phyloP scores from a whole-genome alignment of 2,113 vertebrate genomes.

The Danionella cerebrum region DNA sequence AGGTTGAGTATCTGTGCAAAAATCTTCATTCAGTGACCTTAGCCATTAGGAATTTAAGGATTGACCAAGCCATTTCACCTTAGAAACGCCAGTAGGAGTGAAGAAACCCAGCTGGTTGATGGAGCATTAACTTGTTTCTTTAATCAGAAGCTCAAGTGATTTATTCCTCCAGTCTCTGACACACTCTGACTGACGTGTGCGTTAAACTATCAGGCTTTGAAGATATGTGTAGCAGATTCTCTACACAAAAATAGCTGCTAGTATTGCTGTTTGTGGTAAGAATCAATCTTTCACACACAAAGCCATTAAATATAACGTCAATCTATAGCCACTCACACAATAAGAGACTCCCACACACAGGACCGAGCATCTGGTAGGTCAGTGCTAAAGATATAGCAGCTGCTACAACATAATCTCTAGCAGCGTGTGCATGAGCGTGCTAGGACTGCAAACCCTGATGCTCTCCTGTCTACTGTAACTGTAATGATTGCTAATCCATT shows the following conservation, averaged over 20 bases:
- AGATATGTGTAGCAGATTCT: too few relatives aligned
- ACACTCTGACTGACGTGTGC: too few relatives aligned
- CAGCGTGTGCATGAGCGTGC: background rate
- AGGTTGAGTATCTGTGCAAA: background rate
- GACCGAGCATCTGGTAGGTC: background rate
- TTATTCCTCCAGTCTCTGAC: background rate
- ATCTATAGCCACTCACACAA: background rate
- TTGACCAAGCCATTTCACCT: background rate
- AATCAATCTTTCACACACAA: slow-evolving; percentile 18
- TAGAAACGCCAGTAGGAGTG: background rate
- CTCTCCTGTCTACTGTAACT: slow-evolving; percentile 51
- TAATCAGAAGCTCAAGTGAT: background rate
- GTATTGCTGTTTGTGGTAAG: background rate
- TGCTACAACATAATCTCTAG: background rate
- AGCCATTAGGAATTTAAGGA: background rate
- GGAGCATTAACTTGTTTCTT: background rate
- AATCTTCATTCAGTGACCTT: background rate
- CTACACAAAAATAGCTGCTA: too few relatives aligned
- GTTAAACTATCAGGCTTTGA: too few relatives aligned
- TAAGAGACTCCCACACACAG: background rate
- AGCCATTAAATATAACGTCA: slow-evolving; percentile 29
- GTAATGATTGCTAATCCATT: slow-evolving; percentile 65
- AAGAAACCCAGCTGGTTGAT: slow-evolving; percentile 6
- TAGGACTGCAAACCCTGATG: background rate
- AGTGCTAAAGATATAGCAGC: background rate